Evolutionary conservation across 2,113 vertebrate species (phyloP).

Genomic region (Syngnathus scovelli): DNA sequence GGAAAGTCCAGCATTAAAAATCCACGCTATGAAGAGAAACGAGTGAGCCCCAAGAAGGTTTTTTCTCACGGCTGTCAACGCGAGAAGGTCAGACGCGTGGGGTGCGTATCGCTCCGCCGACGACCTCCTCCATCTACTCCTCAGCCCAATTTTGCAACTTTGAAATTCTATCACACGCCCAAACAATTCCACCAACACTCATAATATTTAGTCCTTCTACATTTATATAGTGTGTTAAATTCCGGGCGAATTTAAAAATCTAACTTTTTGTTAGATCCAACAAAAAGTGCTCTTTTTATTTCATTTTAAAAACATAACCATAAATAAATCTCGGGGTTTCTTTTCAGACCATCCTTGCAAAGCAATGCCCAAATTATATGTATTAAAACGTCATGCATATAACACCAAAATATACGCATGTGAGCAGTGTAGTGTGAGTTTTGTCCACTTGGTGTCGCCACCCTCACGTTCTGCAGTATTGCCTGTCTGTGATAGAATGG

Average conservation of each 20-base stretch:
- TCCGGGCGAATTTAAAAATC: no score
- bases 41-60: neutral
- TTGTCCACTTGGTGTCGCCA: no score
- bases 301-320: neutral
- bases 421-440: no score
- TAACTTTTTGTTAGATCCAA: no score
- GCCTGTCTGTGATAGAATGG: no score
- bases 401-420: no score
- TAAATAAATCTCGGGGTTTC: neutral
- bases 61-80: conserved; percentile 33
- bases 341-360: no score
- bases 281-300: neutral
- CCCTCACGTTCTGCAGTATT: no score
- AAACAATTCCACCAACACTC: neutral
- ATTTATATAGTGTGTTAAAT: neutral
- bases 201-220: neutral
- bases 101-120: conserved; percentile 47
- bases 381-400: no score
- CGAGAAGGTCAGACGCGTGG: conserved; percentile 31
- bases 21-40: neutral
- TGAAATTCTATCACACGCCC: neutral
- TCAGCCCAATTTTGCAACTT: neutral
- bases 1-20: conserved; percentile 7
- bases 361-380: no score
- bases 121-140: conserved; percentile 42